Evolutionary conservation across 2,797 vertebrate species (phyloP).

Genomic region (Gadopsis marmoratus): DNA sequence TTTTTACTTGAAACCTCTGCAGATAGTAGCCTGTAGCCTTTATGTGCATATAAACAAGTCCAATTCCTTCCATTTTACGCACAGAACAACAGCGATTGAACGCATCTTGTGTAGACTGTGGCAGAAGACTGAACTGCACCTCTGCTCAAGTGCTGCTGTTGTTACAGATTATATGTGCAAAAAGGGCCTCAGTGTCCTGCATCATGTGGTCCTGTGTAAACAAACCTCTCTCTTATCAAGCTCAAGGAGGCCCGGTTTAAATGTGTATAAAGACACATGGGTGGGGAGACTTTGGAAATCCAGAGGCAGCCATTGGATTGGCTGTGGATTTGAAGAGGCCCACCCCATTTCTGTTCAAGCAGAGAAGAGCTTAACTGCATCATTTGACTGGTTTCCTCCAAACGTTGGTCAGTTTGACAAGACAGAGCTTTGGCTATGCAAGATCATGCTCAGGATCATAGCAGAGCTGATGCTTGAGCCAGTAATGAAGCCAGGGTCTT

Average conservation of each 20-base stretch:
- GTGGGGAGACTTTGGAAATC: conserved; percentile 1
- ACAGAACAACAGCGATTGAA: not conserved
- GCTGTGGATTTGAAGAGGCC: conserved; percentile 18
- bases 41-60: not conserved
- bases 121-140: conserved; percentile 1
- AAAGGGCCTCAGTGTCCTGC: not conserved
- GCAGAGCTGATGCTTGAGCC: conserved; percentile 29
- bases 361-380: conserved; percentile 5
- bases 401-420: conserved; percentile 35
- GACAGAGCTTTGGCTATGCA: conserved; percentile 10
- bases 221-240: conserved; percentile 15
- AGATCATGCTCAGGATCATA: conserved; percentile 29
- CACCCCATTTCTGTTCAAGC: conserved; percentile 21
- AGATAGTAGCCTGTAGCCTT: not conserved
- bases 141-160: not conserved
- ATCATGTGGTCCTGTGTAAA: conserved; percentile 12
- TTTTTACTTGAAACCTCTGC: not conserved
- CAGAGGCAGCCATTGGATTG: not conserved
- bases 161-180: conserved; percentile 16
- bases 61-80: not conserved
- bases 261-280: conserved; percentile 8
- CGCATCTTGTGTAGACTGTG: not conserved
- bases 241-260: conserved; percentile 10
- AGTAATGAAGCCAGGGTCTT: conserved; percentile 14
- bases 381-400: conserved; percentile 14